Conservation (phyloP, 2,113 vertebrate genomes). For the Haemorhous mexicanus region DNA sequence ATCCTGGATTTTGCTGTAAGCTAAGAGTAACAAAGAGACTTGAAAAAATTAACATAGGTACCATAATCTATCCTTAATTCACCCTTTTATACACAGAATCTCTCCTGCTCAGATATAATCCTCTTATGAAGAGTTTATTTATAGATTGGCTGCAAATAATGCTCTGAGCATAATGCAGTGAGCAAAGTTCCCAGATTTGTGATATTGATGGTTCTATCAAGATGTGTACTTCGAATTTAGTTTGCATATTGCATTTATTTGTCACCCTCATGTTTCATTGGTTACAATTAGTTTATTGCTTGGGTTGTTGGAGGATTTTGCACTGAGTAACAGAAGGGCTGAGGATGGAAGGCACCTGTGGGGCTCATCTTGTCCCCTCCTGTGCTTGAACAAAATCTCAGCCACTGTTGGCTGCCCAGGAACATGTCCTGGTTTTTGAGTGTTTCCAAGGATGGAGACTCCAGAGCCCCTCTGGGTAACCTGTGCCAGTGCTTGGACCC, state of each 20-base stretch:
- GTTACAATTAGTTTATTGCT: neutral
- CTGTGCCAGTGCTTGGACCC: neutral
- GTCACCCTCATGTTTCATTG: neutral
- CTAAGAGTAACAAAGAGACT: neutral
- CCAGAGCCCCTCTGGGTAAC: neutral
- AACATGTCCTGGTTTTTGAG: neutral
- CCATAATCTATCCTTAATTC: conserved; percentile 26
- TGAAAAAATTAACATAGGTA: neutral
- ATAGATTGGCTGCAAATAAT: conserved; percentile 42
- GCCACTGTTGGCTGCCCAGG: neutral
- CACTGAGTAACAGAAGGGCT: neutral
- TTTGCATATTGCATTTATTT: neutral
- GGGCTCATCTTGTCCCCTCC: neutral
- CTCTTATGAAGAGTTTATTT: conserved; percentile 42
- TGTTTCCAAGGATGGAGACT: neutral
- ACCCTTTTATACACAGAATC: conserved; percentile 35
- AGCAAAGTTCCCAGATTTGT: neutral
- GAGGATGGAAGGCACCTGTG: neutral
- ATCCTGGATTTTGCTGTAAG: neutral
- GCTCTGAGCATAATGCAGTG: neutral
- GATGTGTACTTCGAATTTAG: neutral
- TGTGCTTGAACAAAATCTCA: neutral
- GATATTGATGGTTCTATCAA: neutral
- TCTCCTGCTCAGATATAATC: conserved; percentile 9
- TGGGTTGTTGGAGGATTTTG: neutral